Evolutionary conservation across 2,888 invertebrate genomes (phyloP).

Genomic region (Invenusta paracnida): DNA sequence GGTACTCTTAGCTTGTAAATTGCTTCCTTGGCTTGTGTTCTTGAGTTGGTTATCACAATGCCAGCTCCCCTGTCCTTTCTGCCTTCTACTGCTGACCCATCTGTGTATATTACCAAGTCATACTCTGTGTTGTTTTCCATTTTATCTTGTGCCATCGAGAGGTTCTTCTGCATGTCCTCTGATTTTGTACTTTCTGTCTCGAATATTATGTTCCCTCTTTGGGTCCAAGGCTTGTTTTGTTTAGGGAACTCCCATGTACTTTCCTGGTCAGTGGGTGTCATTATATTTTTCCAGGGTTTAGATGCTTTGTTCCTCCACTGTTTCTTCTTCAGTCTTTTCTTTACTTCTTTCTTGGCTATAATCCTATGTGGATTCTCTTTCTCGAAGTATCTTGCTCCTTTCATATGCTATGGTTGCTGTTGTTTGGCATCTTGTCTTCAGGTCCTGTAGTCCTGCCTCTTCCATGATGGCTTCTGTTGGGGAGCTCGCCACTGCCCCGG

Average conservation of each 20-base stretch:
- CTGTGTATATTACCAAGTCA: not conserved
- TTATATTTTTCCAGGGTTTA: too few relatives aligned
- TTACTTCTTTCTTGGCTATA: too few relatives aligned
- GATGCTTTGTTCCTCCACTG: too few relatives aligned
- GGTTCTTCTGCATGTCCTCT: not conserved
- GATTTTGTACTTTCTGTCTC: not conserved
- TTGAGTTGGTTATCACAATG: too few relatives aligned
- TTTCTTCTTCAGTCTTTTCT: too few relatives aligned
- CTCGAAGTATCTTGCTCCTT: not conserved
- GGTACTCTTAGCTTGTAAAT: too few relatives aligned
- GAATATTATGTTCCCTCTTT: not conserved
- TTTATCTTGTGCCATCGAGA: not conserved
- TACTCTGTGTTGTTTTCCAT: not conserved
- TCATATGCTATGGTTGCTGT: not conserved
- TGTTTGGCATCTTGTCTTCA: not conserved
- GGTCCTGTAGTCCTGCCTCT: not conserved
- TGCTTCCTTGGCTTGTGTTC: too few relatives aligned
- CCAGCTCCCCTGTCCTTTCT: too few relatives aligned
- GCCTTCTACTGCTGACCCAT: too few relatives aligned
- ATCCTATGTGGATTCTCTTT: too few relatives aligned
- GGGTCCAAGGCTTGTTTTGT: not conserved
- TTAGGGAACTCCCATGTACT: not conserved
- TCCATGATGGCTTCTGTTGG: not conserved
- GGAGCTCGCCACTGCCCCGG: not conserved
- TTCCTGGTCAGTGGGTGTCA: not conserved